phyloP scores from a whole-genome alignment of 2,888 invertebrate genomes.

The Chloromyia formosa region DNA sequence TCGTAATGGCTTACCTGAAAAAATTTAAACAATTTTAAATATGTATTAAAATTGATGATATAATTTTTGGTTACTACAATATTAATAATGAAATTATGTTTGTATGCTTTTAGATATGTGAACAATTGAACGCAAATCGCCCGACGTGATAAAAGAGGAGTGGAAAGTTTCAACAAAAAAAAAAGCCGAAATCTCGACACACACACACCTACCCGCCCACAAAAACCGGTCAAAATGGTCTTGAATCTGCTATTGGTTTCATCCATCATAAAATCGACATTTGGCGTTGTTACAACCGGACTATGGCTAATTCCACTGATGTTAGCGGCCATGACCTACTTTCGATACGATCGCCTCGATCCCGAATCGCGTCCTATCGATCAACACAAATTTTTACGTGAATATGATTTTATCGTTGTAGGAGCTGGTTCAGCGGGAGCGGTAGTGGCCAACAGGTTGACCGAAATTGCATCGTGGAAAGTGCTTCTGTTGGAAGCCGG shows the following conservation, averaged over 20 bases:
- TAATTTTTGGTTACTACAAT: too few species aligned
- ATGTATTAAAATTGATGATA: too few species aligned
- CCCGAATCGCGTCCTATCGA: slow-evolving; percentile 82
- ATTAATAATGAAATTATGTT: too few species aligned
- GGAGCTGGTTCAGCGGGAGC: slow-evolving; percentile 92
- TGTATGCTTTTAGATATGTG: too few species aligned
- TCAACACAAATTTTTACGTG: slow-evolving; percentile 71
- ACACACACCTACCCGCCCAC: too few species aligned
- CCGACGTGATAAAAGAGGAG: too few species aligned
- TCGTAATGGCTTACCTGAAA: too few species aligned
- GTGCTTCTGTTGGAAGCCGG: slow-evolving; percentile 85
- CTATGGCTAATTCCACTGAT: slow-evolving; percentile 86
- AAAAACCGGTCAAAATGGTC: slow-evolving; percentile 67
- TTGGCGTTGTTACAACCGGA: slow-evolving; percentile 78
- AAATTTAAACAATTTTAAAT: too few species aligned
- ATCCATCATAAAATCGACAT: slow-evolving; percentile 78
- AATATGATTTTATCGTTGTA: slow-evolving; percentile 85
- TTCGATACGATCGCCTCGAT: slow-evolving; percentile 81
- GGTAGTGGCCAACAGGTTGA: slow-evolving; percentile 83
- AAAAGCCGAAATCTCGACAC: too few species aligned
- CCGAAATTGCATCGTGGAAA: slow-evolving; percentile 80
- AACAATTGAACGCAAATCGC: too few species aligned
- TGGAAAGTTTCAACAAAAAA: too few species aligned
- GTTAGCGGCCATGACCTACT: slow-evolving; percentile 81
- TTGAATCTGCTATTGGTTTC: slow-evolving; percentile 78